A percentile compares a stretch with the other conserved stretches of the same genome.
phyloP scores from a whole-genome alignment of 2,797 vertebrate genomes.

The Anas flavirostris region DNA sequence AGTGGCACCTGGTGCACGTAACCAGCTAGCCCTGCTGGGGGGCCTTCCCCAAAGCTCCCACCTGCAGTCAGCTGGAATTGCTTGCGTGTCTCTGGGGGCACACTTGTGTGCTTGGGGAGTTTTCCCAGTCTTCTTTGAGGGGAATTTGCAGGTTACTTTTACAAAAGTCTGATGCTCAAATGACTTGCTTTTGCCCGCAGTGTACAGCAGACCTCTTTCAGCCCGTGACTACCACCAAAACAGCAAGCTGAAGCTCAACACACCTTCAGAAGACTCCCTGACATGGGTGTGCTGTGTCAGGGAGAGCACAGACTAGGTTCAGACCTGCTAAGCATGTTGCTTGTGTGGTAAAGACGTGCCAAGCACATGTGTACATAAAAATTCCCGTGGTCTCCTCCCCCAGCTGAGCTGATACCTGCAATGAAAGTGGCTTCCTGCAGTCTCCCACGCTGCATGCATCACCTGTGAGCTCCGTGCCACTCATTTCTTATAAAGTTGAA shows the following conservation, averaged over 20 bases:
- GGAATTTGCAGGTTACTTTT: neutral
- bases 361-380: neutral
- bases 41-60: neutral
- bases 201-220: neutral
- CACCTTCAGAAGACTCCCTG: neutral
- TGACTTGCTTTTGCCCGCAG: neutral
- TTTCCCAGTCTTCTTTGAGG: neutral
- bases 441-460: neutral
- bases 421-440: constrained; percentile 1
- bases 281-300: neutral
- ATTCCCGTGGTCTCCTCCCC: neutral
- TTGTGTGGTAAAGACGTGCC: neutral
- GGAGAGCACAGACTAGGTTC: neutral
- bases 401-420: neutral
- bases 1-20: neutral
- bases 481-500: neutral
- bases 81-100: neutral
- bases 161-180: neutral
- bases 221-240: accelerated
- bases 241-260: neutral
- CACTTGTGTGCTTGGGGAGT: neutral
- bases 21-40: neutral
- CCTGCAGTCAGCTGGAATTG: neutral
- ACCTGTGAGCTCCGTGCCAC: neutral
- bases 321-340: accelerated